Percentiles rank a stretch among this genome's conserved stretches.
phyloP scores from a whole-genome alignment of 2,797 vertebrate species.

The Iguana delicatissima region DNA sequence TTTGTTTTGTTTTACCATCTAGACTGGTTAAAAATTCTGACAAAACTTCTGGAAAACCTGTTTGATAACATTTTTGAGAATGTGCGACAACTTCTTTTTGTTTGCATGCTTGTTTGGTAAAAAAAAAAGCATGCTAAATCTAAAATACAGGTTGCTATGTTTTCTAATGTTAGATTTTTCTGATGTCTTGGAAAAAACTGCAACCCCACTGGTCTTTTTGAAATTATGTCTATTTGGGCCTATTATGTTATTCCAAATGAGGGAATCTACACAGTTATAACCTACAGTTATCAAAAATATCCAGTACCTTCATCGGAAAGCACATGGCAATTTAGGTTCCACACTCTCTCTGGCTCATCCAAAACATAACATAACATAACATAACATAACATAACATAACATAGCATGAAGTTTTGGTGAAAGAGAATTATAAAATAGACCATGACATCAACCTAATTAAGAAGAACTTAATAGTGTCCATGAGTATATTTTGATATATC shows the following conservation, averaged over 20 bases:
- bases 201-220: not conserved
- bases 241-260: not conserved
- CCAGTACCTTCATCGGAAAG: not conserved
- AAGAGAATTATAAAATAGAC: too few relatives aligned
- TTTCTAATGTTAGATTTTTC: not conserved
- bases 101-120: not conserved
- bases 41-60: not conserved
- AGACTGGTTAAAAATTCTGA: too few relatives aligned
- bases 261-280: not conserved
- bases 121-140: not conserved
- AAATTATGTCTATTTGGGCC: not conserved
- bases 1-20: too few relatives aligned
- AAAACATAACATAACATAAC: too few relatives aligned
- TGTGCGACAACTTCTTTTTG: not conserved
- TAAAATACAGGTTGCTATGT: not conserved
- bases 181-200: not conserved
- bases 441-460: too few relatives aligned
- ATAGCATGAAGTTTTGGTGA: too few relatives aligned
- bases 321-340: not conserved
- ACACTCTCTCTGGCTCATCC: not conserved
- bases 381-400: too few relatives aligned
- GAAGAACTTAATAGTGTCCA: too few relatives aligned
- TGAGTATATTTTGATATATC: too few relatives aligned
- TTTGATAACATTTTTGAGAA: not conserved
- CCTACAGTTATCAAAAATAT: not conserved